phyloP scores from a whole-genome alignment of 2,113 vertebrate species.

The Psammodynastes pulverulentus region DNA sequence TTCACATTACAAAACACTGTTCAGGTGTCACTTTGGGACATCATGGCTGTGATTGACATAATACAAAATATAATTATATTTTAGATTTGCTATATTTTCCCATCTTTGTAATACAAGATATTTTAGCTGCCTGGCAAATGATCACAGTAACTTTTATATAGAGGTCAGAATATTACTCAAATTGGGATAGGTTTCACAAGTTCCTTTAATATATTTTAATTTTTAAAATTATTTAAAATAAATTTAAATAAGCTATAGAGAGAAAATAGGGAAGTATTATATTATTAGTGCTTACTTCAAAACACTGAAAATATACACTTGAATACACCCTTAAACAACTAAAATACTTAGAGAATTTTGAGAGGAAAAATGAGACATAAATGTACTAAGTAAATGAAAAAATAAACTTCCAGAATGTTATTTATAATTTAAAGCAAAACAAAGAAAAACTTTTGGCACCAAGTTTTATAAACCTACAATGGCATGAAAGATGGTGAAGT shows the following conservation, averaged over 20 bases:
- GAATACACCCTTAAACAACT: slow-evolving; percentile 19
- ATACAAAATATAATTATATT: neutral
- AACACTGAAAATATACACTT: neutral
- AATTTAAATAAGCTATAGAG: neutral
- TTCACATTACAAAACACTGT: neutral
- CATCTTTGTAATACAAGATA: neutral
- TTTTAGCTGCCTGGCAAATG: neutral
- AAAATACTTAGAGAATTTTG: neutral
- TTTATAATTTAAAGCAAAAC: neutral
- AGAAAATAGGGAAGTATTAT: neutral
- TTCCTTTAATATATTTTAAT: neutral
- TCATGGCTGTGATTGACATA: neutral
- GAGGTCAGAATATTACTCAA: neutral
- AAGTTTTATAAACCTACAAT: neutral
- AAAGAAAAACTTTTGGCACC: neutral
- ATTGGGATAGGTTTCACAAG: neutral
- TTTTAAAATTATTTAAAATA: neutral
- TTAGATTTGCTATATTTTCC: neutral
- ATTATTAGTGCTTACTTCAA: neutral
- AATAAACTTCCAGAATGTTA: neutral
- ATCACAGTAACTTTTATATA: neutral
- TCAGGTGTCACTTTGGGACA: neutral
- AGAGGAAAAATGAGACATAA: neutral
- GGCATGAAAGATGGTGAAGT: neutral
- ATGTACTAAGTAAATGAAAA: neutral